Evolutionary conservation across 2,113 vertebrate species (phyloP), one percentile per base, ranked within the genome.

Genomic region (Sebastes fasciatus): DNA sequence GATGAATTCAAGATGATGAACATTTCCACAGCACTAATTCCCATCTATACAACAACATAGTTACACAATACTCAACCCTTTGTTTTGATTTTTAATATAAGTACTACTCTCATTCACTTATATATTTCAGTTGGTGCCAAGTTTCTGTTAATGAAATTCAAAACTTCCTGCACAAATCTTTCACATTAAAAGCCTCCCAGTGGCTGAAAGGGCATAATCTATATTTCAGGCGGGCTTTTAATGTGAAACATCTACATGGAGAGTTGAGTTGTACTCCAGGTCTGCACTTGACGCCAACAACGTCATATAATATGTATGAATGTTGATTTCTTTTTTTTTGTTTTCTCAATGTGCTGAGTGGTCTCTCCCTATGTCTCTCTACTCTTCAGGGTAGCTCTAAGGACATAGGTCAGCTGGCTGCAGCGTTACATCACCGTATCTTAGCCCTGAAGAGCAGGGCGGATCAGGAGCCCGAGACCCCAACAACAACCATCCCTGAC

Each of bases 401-500:
- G 94, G 98, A 99, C 81, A 96, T 98, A 0, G 98, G 98, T 78
- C 98, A 99, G 90, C 90, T 99, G 79, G 98, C 96, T 0, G 97
- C 98, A 0, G 98, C 98, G 0, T 92, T 99, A 77, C 98, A 99
- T 92, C 98, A 99, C 86, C 97, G 98, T 11, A 99, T 99, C 93
- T 90, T 99, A 87, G 98, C 98, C 51, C 92, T 99, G 77, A 95
- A 97, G 87, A 99, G 97, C 85, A 93, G 95, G 1, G 96, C 94
- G 11, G 98, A 99, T 14, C 98, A 98, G 81, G 98, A 99, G 69
- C 89, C 95, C 0, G 98, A 99, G 79, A 71, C 95, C 62, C 97
- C 95, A 67, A 69, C 65, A 0, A 87, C 93, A 70, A 90, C 85
- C 83, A 91, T 94, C 87, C 96, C 97, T 0, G 97, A 97, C 61